These are phyloP conservation scores for Clarias batrachus DNA, from an alignment of 2,113 vertebrate species.

Conservation along the genomic window DNA sequence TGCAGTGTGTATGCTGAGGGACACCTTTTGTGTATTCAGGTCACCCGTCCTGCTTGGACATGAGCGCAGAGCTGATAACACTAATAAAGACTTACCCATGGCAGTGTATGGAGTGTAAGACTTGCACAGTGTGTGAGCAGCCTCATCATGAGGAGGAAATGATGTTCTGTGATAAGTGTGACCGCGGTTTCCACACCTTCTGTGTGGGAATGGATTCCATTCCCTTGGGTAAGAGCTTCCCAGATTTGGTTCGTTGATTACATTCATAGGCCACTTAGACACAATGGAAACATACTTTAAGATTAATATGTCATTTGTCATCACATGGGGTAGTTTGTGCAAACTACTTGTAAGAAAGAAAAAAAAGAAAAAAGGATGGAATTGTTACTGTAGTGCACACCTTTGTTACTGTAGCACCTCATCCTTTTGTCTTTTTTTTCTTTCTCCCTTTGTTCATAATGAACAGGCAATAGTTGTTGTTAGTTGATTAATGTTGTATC, in stretches of 20 bases:
- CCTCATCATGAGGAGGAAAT: conserved; percentile 98
- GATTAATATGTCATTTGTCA: not conserved
- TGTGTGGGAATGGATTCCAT: conserved; percentile 93
- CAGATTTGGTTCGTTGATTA: not conserved
- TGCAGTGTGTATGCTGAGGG: not conserved
- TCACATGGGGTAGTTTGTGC: not conserved
- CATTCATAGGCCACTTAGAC: not conserved
- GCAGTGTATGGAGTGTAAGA: conserved; percentile 99
- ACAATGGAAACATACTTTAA: not conserved
- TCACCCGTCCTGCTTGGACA: conserved; percentile 96
- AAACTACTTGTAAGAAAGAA: not conserved
- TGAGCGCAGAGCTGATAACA: conserved; percentile 85
- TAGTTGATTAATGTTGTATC: not conserved
- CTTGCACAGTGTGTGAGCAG: conserved; percentile 92
- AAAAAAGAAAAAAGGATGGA: not conserved
- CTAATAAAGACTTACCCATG: conserved; percentile 95
- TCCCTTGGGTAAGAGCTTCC: conserved; percentile 81
- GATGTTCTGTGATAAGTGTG: conserved; percentile 99
- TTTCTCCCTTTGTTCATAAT: not conserved
- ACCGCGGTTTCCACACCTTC: conserved; percentile 96
- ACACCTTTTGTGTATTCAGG: conserved; percentile 76
- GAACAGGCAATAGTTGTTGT: not conserved
- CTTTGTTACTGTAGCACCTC: not conserved
- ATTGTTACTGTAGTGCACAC: not conserved
- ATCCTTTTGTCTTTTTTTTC: not conserved